Evolutionary conservation across 2,888 invertebrate species (phyloP), one percentile per base, ranked within the genome.

Genomic region (Lasioglossum vierecki): DNA sequence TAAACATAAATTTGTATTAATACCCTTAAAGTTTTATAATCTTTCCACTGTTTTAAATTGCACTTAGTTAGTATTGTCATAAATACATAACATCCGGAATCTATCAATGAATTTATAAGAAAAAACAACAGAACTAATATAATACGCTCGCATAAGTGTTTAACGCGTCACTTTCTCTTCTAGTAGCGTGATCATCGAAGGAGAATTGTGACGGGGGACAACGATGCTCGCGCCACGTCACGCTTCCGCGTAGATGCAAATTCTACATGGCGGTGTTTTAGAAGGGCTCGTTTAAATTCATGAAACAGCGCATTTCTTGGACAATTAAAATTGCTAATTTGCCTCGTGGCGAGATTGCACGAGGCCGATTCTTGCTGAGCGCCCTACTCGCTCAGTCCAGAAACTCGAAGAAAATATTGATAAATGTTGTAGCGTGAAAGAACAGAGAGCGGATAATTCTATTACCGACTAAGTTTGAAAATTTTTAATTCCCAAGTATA

Each of bases 291-390:
- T 76, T 80, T 71, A 70, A n/a, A 80, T 80, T 46, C 80, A 76
- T 39, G 60, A 57, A 46, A 60, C 46, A 49, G 53, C 66, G 11
- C 49, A 74, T 74, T 46, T 66, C 66, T 71, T 44, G 26, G 26
- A 66, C 73, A 35, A 71, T 71, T 70, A 44, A 76, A 60, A 80
- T 80, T 76, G 71, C 76, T 57, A 80, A 80, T 76, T 18, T 26
- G 18, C n/a, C 73, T 22, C 22, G 6, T 22, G 9, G n/a, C 41
- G 11, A 30, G 76, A 46, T 63, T 22, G 26, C 63, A 11, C 18
- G 18, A 13, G 26, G 9, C 57, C 26, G 26, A 63, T 30, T 46
- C 63, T 46, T 63, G 35, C 41, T 18, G 13, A 46, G 22, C 44
- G 63, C 3, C 6, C 63, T 26, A 30, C 18, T 22, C 66, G 9